Conservation (phyloP, 2,113 vertebrate species). For the Nesogale talazaci region DNA sequence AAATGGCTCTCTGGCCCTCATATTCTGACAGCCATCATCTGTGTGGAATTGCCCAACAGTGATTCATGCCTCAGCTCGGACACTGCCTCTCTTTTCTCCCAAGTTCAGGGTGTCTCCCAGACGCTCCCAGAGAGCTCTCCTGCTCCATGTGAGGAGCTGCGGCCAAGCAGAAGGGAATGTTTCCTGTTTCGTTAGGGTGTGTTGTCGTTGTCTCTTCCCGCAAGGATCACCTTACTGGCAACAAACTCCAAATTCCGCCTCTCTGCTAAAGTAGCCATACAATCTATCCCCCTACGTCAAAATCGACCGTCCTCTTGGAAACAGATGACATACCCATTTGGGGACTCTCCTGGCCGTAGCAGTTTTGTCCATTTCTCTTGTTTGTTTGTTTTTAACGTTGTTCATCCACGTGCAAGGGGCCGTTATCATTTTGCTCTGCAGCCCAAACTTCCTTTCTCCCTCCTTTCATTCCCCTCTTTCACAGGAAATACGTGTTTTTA, state of each 20-base stretch:
- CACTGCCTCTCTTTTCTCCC: background rate
- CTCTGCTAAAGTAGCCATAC: no score
- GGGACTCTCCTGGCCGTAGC: background rate
- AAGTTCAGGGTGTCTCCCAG: background rate
- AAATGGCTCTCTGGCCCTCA: conserved; percentile 51
- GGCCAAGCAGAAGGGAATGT: background rate
- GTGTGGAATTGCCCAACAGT: conserved; percentile 76
- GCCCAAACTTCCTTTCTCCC: background rate
- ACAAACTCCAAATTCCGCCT: background rate
- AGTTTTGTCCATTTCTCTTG: background rate
- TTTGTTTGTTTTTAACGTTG: background rate
- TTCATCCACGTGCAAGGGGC: background rate
- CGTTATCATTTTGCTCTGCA: background rate
- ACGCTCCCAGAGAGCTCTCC: background rate
- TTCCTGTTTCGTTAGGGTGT: background rate
- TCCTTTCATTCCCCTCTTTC: background rate
- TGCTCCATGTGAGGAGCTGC: background rate
- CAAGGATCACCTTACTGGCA: background rate
- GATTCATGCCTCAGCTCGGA: conserved; percentile 74
- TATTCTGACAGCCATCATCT: conserved; percentile 75
- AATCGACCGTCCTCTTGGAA: background rate
- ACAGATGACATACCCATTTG: background rate
- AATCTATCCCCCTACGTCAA: background rate
- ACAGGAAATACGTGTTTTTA: background rate
- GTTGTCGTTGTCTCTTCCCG: no score